These are phyloP conservation scores for Thelaira solivaga DNA, from an alignment of 2,888 invertebrate species.

Conservation along the genomic window DNA sequence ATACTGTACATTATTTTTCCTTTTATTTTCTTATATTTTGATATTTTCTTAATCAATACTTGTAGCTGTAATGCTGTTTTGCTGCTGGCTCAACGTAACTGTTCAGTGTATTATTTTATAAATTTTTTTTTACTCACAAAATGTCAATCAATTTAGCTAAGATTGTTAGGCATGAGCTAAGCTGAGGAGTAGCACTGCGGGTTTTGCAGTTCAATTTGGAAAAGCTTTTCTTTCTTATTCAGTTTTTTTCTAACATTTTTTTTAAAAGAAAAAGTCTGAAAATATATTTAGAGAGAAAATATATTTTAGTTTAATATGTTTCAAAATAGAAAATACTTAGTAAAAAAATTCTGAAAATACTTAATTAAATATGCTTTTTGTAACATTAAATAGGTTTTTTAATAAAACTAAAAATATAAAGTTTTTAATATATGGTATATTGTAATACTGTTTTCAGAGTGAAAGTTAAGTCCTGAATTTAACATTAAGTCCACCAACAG, in stretches of 20 bases:
- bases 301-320: not conserved
- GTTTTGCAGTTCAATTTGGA: not conserved
- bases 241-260: not conserved
- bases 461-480: too few species aligned
- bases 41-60: not conserved
- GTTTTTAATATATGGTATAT: too few species aligned
- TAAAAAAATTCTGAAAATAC: too few species aligned
- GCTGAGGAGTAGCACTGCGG: not conserved
- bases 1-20: not conserved
- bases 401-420: too few species aligned
- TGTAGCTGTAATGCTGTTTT: not conserved
- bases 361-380: too few species aligned
- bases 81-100: not conserved
- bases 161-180: not conserved
- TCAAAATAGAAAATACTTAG: not conserved
- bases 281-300: not conserved
- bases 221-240: not conserved
- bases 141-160: slow-evolving; percentile 37
- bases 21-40: not conserved
- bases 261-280: slow-evolving; percentile 8
- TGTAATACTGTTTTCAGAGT: too few species aligned
- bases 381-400: too few species aligned
- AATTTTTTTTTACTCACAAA: slow-evolving; percentile 10
- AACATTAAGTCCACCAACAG: too few species aligned
- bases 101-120: slow-evolving; percentile 4